A percentile compares a stretch with the other conserved stretches of the same genome.
Conservation (phyloP, 2,888 invertebrate species). For the Caenorhabditis macrosperma region DNA sequence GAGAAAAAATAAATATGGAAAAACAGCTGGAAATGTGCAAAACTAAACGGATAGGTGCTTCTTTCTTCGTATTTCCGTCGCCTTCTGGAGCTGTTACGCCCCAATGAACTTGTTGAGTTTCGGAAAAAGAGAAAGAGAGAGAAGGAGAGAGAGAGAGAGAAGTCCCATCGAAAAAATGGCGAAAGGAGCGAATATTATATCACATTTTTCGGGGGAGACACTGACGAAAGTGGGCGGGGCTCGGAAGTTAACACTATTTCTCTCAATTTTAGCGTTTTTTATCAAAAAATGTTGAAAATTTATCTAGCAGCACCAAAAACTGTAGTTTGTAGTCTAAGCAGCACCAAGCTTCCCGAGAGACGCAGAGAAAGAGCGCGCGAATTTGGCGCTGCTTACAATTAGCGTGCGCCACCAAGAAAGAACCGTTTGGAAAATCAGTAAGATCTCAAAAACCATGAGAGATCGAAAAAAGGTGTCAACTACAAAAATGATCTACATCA, state of each 20-base stretch:
- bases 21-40: too few species aligned
- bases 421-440: too few species aligned
- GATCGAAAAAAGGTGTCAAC: neutral
- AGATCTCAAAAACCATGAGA: neutral
- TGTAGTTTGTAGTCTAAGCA: neutral
- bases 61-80: slow-evolving; percentile 1
- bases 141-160: slow-evolving; percentile 26
- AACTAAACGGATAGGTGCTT: too few species aligned
- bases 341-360: too few species aligned
- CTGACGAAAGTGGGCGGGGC: neutral
- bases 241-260: slow-evolving; percentile 12
- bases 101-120: slow-evolving; percentile 20
- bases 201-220: neutral
- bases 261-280: neutral
- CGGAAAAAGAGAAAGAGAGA: slow-evolving; percentile 24
- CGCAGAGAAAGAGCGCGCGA: neutral
- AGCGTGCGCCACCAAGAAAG: too few species aligned
- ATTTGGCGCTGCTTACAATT: neutral
- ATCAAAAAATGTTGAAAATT: too few species aligned
- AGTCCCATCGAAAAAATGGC: too few species aligned
- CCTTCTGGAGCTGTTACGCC: slow-evolving; percentile 29
- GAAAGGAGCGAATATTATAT: neutral
- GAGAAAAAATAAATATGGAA: neutral
- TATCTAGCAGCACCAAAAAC: too few species aligned
- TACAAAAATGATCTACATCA: too few species aligned